Evolutionary conservation across 2,797 vertebrate species (phyloP).

Genomic region (Meriones psammophilus): DNA sequence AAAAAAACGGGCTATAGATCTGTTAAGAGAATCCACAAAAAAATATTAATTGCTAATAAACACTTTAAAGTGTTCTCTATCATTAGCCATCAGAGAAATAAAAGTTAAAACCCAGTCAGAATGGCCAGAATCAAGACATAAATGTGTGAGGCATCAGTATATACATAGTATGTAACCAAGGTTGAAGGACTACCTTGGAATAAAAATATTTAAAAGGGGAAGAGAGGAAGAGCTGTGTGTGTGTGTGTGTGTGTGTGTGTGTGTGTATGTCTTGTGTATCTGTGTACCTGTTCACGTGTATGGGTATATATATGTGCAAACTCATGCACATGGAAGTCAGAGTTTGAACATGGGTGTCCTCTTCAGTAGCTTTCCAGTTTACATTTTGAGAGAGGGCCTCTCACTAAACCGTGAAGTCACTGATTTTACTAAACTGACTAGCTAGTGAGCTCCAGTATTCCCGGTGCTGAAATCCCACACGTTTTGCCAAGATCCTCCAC

Average conservation of each 20-base stretch:
- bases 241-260: neutral
- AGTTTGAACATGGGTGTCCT: neutral
- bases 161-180: conserved; percentile 19
- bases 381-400: neutral
- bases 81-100: neutral
- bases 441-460: neutral
- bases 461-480: neutral
- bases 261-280: neutral
- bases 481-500: neutral
- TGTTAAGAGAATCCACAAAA: neutral
- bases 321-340: neutral
- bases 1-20: neutral
- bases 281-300: neutral
- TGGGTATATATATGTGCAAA: too few species aligned
- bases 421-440: neutral
- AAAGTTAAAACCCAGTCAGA: neutral
- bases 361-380: neutral
- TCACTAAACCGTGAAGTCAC: neutral
- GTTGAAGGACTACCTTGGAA: conserved; percentile 49
- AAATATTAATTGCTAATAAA: neutral
- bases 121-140: conserved; percentile 24
- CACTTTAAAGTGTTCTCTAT: neutral
- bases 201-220: conserved; percentile 52
- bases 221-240: neutral
- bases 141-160: conserved; percentile 51